phyloP scores from a whole-genome alignment of 2,888 invertebrate genomes.

The Zele albiditarsus region DNA sequence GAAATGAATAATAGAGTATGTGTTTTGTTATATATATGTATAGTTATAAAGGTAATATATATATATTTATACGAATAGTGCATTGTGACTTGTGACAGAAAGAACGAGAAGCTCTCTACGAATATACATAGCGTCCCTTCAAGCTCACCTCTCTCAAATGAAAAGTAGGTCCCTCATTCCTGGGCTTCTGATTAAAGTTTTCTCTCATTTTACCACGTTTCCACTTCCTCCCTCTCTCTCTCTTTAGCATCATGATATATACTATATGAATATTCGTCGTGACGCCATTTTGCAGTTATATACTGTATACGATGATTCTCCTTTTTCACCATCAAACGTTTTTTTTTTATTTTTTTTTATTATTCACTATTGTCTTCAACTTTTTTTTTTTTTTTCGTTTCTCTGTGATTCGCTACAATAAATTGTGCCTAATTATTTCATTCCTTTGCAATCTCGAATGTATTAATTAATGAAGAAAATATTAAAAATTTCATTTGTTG shows the following conservation, averaged over 20 bases:
- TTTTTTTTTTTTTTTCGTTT: not conserved
- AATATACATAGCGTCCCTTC: conserved; percentile 13
- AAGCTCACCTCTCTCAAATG: conserved; percentile 38
- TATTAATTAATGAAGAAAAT: no score
- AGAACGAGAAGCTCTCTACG: conserved; percentile 1
- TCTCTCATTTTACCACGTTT: conserved; percentile 26
- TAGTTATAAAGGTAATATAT: not conserved
- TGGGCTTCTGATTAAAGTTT: conserved; percentile 49
- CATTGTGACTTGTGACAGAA: conserved; percentile 18
- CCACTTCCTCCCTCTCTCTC: conserved; percentile 6
- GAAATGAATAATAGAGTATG: conserved; percentile 7
- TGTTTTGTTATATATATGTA: no score
- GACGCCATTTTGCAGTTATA: conserved; percentile 1
- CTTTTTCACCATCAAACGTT: not conserved
- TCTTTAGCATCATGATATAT: conserved; percentile 12
- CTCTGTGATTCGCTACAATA: no score
- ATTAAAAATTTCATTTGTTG: no score
- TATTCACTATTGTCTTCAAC: not conserved
- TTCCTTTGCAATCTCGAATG: no score
- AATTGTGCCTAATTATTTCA: no score
- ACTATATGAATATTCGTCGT: conserved; percentile 5
- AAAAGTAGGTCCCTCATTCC: conserved; percentile 58
- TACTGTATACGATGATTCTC: not conserved
- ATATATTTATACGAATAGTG: not conserved
- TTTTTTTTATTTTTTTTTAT: conserved; percentile 10